Evolutionary conservation across 1,140 invertebrate species (phyloP).

Genomic region (Gonioctena quinquepunctata): DNA sequence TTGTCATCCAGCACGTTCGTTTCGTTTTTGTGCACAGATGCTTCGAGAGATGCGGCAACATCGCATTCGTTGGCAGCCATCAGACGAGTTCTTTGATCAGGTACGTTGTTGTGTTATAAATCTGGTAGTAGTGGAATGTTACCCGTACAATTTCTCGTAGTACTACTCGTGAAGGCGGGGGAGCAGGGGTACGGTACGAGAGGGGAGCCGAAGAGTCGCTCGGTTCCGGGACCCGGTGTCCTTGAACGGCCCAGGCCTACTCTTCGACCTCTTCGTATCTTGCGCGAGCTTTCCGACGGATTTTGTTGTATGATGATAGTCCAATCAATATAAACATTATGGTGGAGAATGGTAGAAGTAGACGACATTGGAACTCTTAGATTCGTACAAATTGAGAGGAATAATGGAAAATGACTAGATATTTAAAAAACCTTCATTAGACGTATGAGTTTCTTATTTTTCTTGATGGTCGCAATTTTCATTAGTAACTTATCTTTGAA

Average conservation of each 20-base stretch:
- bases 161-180: slow-evolving; percentile 14
- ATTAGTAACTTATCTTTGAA: too few species aligned
- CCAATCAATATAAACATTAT: not conserved
- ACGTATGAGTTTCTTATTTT: too few species aligned
- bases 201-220: not conserved
- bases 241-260: slow-evolving; percentile 45
- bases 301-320: not conserved
- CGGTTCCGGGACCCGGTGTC: slow-evolving; percentile 39
- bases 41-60: not conserved
- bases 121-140: slow-evolving; percentile 11
- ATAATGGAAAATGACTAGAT: too few species aligned
- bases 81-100: slow-evolving; percentile 25
- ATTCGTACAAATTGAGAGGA: too few species aligned
- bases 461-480: too few species aligned
- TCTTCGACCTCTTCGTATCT: slow-evolving; percentile 22
- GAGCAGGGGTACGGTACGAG: not conserved
- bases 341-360: too few species aligned
- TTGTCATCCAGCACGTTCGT: too few species aligned
- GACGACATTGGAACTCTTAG: too few species aligned
- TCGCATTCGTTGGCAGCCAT: not conserved
- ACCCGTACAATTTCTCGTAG: slow-evolving; percentile 20
- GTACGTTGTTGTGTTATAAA: slow-evolving; percentile 16
- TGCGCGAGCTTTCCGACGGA: slow-evolving; percentile 1
- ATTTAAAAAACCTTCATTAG: too few species aligned
- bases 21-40: too few species aligned